Evolutionary conservation across 2,113 vertebrate species (phyloP).

Genomic region (Triplophysa rosa): DNA sequence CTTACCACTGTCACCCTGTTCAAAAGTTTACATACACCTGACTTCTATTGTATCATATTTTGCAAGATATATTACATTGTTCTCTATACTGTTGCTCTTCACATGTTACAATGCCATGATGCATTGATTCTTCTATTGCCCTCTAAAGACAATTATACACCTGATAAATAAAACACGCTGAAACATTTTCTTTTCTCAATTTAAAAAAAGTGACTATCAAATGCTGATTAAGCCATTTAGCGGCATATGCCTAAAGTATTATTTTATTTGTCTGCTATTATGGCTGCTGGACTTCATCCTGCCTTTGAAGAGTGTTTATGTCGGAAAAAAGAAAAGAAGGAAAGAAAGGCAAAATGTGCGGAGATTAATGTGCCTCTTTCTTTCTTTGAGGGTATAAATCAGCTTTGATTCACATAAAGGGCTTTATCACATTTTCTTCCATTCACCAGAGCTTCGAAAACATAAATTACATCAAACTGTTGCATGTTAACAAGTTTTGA

Average conservation of each 20-base stretch:
- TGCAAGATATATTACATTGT: no score
- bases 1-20: no score
- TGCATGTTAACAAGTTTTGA: constrained; percentile 23
- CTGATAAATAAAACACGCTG: not conserved
- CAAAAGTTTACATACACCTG: no score
- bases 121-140: no score
- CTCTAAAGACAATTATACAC: no score
- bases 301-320: constrained; percentile 40
- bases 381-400: constrained; percentile 40
- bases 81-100: no score
- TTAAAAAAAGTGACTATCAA: constrained; percentile 12
- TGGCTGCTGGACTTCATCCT: constrained; percentile 27
- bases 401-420: constrained; percentile 41
- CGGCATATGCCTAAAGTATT: constrained; percentile 20
- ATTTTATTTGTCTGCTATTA: constrained; percentile 40
- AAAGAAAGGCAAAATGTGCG: constrained; percentile 26
- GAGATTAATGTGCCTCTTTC: constrained; percentile 24
- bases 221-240: constrained; percentile 36
- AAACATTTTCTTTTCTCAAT: not conserved
- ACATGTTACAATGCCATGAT: no score
- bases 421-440: constrained; percentile 39
- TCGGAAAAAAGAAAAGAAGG: constrained; percentile 16
- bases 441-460: constrained; percentile 34
- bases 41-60: no score
- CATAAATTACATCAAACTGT: constrained; percentile 36